These are phyloP conservation scores for Megamerina dolium DNA, from an alignment of 2,888 invertebrate genomes.

Conservation along the genomic window DNA sequence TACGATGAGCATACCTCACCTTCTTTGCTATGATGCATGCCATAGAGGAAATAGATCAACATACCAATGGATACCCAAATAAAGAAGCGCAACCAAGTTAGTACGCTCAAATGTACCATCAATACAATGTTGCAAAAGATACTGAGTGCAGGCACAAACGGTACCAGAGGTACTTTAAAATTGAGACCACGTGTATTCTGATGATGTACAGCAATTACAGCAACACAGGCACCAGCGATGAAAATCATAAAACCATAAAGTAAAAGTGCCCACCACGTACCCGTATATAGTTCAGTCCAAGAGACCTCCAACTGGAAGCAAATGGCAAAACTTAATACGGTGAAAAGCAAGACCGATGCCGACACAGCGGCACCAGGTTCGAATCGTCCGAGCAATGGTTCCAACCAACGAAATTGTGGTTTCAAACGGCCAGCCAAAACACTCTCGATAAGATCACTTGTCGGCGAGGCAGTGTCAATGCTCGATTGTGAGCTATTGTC, in stretches of 20 bases:
- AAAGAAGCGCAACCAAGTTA: conserved; percentile 79
- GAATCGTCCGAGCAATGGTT: conserved; percentile 65
- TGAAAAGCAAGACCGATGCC: conserved; percentile 65
- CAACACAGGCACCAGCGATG: conserved; percentile 61
- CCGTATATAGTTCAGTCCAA: conserved; percentile 52
- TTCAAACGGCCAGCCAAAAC: conserved; percentile 70
- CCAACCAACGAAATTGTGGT: conserved; percentile 67
- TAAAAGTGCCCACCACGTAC: conserved; percentile 64
- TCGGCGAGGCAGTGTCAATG: conserved; percentile 57
- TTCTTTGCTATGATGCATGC: conserved; percentile 79
- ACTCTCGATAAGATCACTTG: conserved; percentile 53
- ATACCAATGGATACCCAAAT: conserved; percentile 83
- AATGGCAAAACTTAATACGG: conserved; percentile 61
- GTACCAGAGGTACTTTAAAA: conserved; percentile 77
- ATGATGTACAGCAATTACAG: conserved; percentile 70
- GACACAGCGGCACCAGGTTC: conserved; percentile 72
- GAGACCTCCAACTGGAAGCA: conserved; percentile 63
- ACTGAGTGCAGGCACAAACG: conserved; percentile 70
- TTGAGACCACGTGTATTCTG: conserved; percentile 65
- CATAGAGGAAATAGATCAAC: conserved; percentile 76
- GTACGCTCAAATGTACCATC: conserved; percentile 72
- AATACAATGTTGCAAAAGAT: conserved; percentile 76
- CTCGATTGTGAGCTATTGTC: conserved; percentile 58
- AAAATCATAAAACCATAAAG: conserved; percentile 59
- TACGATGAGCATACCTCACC: conserved; percentile 57